These are phyloP conservation scores for Scolopax bukidnonensis DNA, from an alignment of 2,797 vertebrate genomes.

Conservation along the genomic window DNA sequence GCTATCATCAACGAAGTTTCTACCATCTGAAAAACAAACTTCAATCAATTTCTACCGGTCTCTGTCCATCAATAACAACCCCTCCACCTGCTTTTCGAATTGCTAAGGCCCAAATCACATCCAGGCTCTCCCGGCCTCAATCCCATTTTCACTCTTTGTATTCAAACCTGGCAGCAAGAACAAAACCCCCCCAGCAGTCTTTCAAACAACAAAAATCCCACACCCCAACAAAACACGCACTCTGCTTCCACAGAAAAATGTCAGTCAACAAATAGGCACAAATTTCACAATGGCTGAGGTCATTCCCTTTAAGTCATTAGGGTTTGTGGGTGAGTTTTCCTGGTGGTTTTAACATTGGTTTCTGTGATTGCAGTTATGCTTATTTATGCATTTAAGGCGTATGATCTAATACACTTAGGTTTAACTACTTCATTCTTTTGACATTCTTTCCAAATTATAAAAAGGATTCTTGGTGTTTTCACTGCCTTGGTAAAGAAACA, in stretches of 20 bases:
- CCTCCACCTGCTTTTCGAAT: constrained; percentile 28
- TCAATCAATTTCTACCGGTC: not conserved
- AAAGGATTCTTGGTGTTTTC: constrained; percentile 79
- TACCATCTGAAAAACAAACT: constrained; percentile 32
- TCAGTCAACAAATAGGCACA: constrained; percentile 69
- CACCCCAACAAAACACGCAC: constrained; percentile 15
- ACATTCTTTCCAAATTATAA: constrained; percentile 81
- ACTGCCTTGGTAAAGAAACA: constrained; percentile 79
- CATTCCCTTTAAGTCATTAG: constrained; percentile 62
- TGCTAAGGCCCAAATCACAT: not conserved
- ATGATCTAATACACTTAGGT: constrained; percentile 79
- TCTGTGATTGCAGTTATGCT: constrained; percentile 76
- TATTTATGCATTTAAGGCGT: constrained; percentile 78
- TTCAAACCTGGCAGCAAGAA: constrained; percentile 11
- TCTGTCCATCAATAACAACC: not conserved
- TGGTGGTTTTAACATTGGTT: constrained; percentile 74
- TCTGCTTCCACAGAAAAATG: constrained; percentile 46
- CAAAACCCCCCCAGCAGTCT: not conserved
- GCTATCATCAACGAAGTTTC: constrained; percentile 25
- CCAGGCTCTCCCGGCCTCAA: not conserved
- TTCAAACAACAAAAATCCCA: constrained; percentile 45
- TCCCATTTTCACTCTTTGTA: constrained; percentile 28
- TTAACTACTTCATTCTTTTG: constrained; percentile 77
- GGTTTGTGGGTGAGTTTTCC: constrained; percentile 58
- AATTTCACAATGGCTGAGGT: constrained; percentile 73